Conservation (phyloP, 2,888 invertebrate genomes). For the Ochlodes sylvanus region DNA sequence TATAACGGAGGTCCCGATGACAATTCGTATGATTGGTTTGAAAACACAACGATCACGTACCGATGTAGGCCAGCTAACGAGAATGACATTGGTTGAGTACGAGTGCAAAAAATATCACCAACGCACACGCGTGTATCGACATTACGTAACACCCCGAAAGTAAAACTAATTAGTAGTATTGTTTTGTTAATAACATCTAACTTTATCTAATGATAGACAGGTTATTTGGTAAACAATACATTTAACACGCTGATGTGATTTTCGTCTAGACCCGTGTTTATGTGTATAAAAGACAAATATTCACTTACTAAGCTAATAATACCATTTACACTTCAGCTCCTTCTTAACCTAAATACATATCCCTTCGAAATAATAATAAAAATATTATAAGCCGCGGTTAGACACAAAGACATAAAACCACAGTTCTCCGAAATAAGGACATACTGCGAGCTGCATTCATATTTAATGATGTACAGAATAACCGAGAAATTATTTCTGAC, state of each 20-base stretch:
- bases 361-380: neutral
- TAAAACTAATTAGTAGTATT: constrained; percentile 15
- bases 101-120: constrained; percentile 23
- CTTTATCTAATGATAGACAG: neutral
- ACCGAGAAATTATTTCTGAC: constrained; percentile 10
- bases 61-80: constrained; percentile 29
- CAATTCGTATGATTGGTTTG: constrained; percentile 28
- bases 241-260: constrained; percentile 19
- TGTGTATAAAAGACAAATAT: too few species aligned
- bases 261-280: constrained; percentile 24
- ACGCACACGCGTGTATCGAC: constrained; percentile 12
- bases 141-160: constrained; percentile 27
- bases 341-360: neutral
- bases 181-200: constrained; percentile 6
- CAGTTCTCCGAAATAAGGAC: neutral
- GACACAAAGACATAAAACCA: neutral
- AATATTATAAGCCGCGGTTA: constrained; percentile 8
- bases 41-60: constrained; percentile 25
- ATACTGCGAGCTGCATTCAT: neutral
- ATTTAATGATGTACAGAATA: constrained; percentile 2
- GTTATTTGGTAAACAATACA: constrained; percentile 14
- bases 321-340: too few species aligned
- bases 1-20: constrained; percentile 17
- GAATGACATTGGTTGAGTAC: constrained; percentile 29
- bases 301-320: too few species aligned